Evolutionary conservation across 2,797 vertebrate species (phyloP), one percentile per base, ranked within the genome.

Genomic region (Chelon labrosus): DNA sequence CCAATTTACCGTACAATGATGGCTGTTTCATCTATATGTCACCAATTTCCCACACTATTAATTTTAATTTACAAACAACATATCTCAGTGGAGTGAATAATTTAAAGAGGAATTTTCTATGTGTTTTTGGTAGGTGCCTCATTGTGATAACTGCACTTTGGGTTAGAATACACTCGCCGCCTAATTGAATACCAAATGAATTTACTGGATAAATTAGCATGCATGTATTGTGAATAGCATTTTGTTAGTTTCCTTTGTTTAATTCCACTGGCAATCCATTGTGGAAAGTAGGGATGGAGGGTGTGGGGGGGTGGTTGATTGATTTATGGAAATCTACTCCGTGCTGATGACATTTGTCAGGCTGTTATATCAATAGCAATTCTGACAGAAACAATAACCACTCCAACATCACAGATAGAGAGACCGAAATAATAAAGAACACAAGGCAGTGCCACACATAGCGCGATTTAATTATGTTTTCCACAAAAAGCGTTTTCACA

Each of bases 291-390:
- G 31, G 13, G 47, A n/a, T n/a, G n/a, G n/a, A n/a, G n/a, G n/a
- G n/a, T n/a, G n/a, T n/a, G n/a, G n/a, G n/a, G 59, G 46, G 42
- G 53, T 0, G 39, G 1, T n/a, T 79, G 80, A 88, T 83, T 89
- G 85, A 92, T 89, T 88, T 85, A 88, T 89, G 89, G 57, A 90
- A 88, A 92, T 86, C 51, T 31, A 72, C 73, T 79, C 68, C 16
- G 52, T 20, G 59, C 20, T 16, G 59, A 68, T 85, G 82, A 89
- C 85, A 88, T 88, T 87, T 86, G 75, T 90, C 80, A 72, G 52
- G 65, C 76, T 74, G 57, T 70, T 75, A 50, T 75, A 88, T 85
- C 85, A 85, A 87, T 81, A 82, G 70, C 74, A 58, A 49, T 46
- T 50, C 80, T 76, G 79, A 88, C 83, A 68, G 79, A 73, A 79